Evolutionary conservation across 2,888 invertebrate species (phyloP).

Genomic region (Calameuta pallipes): DNA sequence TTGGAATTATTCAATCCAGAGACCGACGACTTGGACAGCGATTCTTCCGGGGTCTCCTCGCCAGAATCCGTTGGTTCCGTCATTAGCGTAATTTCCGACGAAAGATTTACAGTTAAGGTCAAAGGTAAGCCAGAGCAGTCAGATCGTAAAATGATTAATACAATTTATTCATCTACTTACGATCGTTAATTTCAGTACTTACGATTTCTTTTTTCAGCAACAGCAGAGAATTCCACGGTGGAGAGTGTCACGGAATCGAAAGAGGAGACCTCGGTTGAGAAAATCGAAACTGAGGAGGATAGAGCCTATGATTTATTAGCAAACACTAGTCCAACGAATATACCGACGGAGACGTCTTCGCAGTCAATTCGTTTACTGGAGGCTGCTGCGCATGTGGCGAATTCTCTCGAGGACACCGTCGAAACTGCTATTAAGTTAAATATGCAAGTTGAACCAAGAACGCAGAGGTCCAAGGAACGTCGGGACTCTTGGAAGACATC

Average conservation of each 20-base stretch:
- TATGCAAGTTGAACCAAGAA: slow-evolving; percentile 16
- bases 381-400: slow-evolving; percentile 76
- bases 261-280: neutral
- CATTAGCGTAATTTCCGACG: slow-evolving; percentile 80
- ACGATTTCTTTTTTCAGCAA: neutral
- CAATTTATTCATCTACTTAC: neutral
- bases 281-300: neutral
- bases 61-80: slow-evolving; percentile 90
- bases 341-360: slow-evolving; percentile 20
- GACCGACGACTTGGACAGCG: slow-evolving; percentile 90
- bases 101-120: slow-evolving; percentile 61
- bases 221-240: neutral
- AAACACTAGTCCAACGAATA: slow-evolving; percentile 7
- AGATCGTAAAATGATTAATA: neutral
- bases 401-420: slow-evolving; percentile 76
- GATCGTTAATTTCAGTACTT: neutral
- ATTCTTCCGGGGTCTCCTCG: slow-evolving; percentile 88
- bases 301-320: slow-evolving; percentile 15
- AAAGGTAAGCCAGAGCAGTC: neutral
- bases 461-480: slow-evolving; percentile 15
- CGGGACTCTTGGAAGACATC: slow-evolving; percentile 12
- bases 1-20: slow-evolving; percentile 90
- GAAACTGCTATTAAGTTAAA: slow-evolving; percentile 75
- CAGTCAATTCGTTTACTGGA: slow-evolving; percentile 68
- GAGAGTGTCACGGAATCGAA: neutral